Conservation (phyloP, 37 sponge, comb jelly and placozoan genomes). For the Theonella swinhoei region DNA sequence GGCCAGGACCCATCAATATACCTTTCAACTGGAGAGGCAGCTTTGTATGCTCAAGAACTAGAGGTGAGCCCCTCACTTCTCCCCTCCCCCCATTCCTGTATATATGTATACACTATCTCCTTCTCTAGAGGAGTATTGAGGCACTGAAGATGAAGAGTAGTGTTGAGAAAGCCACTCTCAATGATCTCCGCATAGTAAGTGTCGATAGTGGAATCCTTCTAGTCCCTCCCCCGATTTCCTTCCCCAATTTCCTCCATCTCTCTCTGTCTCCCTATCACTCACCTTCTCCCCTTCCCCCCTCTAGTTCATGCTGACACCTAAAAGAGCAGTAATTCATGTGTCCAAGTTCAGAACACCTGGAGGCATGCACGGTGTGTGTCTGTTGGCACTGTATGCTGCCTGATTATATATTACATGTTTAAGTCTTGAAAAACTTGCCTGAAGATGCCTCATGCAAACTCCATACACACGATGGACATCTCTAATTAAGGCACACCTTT, state of each 20-base stretch:
- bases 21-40: slow-evolving; percentile 83
- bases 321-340: slow-evolving; percentile 7
- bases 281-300: no score
- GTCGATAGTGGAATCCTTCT: not conserved
- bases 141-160: slow-evolving; percentile 73
- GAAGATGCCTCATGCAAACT: no score
- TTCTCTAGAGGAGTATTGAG: slow-evolving; percentile 71
- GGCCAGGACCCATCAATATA: slow-evolving; percentile 70
- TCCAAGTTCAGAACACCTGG: not conserved
- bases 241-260: no score
- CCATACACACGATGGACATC: no score
- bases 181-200: slow-evolving; percentile 78
- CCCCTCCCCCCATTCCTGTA: not conserved
- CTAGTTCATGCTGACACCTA: slow-evolving; percentile 69
- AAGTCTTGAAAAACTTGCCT: no score
- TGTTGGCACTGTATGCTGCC: slow-evolving; percentile 45
- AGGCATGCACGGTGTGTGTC: not conserved
- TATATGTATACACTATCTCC: not conserved
- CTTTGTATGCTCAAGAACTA: slow-evolving; percentile 57
- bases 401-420: no score
- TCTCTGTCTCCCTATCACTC: no score
- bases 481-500: no score
- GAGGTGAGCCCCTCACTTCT: slow-evolving; percentile 29
- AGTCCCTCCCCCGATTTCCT: no score
- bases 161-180: slow-evolving; percentile 75